Evolutionary conservation across 64 coral and sea anemone genomes (phyloP).

Genomic region (Montipora capricornis): DNA sequence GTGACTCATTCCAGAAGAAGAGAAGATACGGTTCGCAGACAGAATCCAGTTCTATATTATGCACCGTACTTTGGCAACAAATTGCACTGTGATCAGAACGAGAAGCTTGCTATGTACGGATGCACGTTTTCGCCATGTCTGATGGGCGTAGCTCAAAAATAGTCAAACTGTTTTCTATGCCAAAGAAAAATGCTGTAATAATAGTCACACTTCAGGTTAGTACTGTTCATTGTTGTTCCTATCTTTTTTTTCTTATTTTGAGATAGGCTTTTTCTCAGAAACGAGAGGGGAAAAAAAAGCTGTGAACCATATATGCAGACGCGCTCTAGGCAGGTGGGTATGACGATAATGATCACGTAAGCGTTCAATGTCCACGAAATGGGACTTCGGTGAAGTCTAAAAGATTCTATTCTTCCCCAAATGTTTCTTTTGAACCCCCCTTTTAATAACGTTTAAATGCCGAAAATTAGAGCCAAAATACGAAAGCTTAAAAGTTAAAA

Average conservation of each 20-base stretch:
- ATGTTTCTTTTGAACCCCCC: no score
- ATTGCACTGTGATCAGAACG: conserved; percentile 79
- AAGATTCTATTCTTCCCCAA: no score
- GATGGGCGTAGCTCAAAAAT: conserved; percentile 76
- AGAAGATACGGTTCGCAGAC: conserved; percentile 48
- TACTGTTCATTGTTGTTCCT: no score
- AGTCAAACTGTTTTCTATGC: conserved; percentile 68
- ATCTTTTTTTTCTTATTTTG: no score
- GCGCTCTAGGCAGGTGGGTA: conserved; percentile 62
- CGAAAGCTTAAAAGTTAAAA: background rate
- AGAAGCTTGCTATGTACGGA: conserved; percentile 73
- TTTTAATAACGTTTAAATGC: no score
- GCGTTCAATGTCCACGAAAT: background rate
- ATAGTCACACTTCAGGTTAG: no score
- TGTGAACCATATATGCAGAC: conserved; percentile 80
- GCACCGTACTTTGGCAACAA: conserved; percentile 70
- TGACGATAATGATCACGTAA: background rate
- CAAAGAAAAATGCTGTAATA: conserved; percentile 51
- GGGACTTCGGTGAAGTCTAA: no score
- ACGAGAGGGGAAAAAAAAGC: conserved; percentile 51
- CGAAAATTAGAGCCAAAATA: no score
- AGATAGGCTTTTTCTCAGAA: conserved; percentile 7
- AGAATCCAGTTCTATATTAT: conserved; percentile 68
- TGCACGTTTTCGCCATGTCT: conserved; percentile 63
- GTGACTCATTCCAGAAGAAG: conserved; percentile 58